These are phyloP conservation scores for Sterna hirundo DNA, from an alignment of 2,113 vertebrate genomes.

Conservation along the genomic window DNA sequence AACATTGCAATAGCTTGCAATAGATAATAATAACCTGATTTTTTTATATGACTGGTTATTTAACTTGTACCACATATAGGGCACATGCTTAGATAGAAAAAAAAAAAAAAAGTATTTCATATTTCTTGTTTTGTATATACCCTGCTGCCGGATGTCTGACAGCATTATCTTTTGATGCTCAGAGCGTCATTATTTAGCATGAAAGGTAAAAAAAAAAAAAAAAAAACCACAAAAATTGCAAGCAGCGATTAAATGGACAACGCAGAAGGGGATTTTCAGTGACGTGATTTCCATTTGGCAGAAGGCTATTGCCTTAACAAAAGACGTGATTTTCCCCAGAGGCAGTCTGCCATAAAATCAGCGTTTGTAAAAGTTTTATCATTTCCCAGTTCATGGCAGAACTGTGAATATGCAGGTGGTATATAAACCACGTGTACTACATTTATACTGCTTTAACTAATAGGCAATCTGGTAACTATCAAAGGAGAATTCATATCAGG, in stretches of 20 bases:
- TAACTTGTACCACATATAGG: not conserved
- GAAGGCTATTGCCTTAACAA: not conserved
- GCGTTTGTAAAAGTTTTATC: constrained; percentile 16
- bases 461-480: constrained; percentile 55
- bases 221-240: not conserved
- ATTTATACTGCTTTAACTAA: constrained; percentile 47
- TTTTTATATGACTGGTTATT: not conserved
- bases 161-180: not conserved
- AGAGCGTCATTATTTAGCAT: not conserved
- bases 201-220: not conserved
- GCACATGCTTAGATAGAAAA: not conserved
- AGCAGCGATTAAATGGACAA: not conserved
- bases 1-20: not conserved
- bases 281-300: not conserved
- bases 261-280: not conserved
- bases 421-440: not conserved
- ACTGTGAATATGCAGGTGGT: constrained; percentile 21
- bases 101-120: fast-evolving
- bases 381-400: not conserved
- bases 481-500: constrained; percentile 9
- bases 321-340: constrained; percentile 20
- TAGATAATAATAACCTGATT: not conserved
- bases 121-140: not conserved
- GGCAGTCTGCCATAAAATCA: not conserved
- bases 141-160: not conserved